Evolutionary conservation across 2,888 invertebrate genomes (phyloP), one percentile per base, ranked within the genome.

Genomic region (Artemia sinica): DNA sequence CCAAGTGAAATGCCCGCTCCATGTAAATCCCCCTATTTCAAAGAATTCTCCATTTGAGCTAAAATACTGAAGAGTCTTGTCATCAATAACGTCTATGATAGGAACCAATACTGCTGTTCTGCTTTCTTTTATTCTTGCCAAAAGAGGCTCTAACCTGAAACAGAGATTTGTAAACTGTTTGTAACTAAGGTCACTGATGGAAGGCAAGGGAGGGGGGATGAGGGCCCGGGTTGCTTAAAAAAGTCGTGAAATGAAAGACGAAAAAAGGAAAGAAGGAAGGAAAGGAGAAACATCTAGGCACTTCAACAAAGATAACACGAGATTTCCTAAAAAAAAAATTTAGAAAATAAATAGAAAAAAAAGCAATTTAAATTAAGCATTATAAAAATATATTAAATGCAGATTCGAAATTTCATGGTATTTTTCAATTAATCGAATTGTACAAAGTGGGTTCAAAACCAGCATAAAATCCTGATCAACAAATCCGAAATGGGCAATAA

Each of bases 1-100:
- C 94, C 94, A 95, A 4, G 88, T 91, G 78, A 95, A 95, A 79
- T 95, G 92, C 0, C 95, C 91, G 72, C 85, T 85, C 86, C 92
- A 92, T 0, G 86, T 85, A 77, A 90, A 90, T 7, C 89, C 89
- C 3, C 90, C 89, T 51, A 89, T 84, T 83, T 88, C 82, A 72
- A 81, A 82, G 71, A 73, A 75, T 66, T 76, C 75, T 12, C 77
- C 77, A 72, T 76, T 77, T 49, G 80, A 77, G 73, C 81, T 83
- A 78, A 84, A 84, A 78, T 90, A 91, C 75, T 84, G 85, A 77
- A 93, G 83, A 67, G 83, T 86, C 73, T 84, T 82, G 72, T 88
- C 87, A 77, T 89, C 89, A 74, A 97, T 92, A 69, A 90, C 88
- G 80, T 97, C 97, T 73, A 97, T 97, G 74, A 94, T 90, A 66